Conservation (phyloP, 2,888 invertebrate genomes). For the Magallana nippona region DNA sequence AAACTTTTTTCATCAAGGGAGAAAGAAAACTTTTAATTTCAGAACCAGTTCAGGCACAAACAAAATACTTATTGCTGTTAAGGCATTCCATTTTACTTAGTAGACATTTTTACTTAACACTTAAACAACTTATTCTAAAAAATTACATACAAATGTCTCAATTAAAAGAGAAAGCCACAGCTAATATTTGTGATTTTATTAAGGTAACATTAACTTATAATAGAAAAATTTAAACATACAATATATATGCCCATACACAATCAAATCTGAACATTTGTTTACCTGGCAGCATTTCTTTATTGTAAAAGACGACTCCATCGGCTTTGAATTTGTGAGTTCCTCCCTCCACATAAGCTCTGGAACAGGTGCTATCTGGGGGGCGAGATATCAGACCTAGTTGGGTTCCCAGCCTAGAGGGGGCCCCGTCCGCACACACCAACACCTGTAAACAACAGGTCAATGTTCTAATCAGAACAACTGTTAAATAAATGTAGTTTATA, state of each 20-base stretch:
- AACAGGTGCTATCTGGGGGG: slow-evolving; percentile 71
- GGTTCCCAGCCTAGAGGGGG: slow-evolving; percentile 70
- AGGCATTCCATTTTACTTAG: too few species aligned
- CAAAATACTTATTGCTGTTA: too few species aligned
- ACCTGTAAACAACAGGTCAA: slow-evolving; percentile 57
- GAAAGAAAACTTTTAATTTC: too few species aligned
- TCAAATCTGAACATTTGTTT: background rate
- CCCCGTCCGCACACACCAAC: slow-evolving; percentile 73
- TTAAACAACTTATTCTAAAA: background rate
- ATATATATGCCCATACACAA: too few species aligned
- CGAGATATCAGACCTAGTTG: slow-evolving; percentile 69
- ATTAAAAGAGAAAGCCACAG: too few species aligned
- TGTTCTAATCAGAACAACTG: too few species aligned
- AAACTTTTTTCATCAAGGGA: too few species aligned
- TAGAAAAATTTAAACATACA: too few species aligned
- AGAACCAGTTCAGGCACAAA: too few species aligned
- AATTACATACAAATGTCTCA: background rate
- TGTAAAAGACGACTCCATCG: slow-evolving; percentile 73
- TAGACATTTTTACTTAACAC: background rate
- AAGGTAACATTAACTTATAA: too few species aligned
- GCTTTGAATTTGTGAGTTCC: slow-evolving; percentile 74
- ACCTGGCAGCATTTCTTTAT: slow-evolving; percentile 71
- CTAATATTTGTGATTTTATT: too few species aligned
- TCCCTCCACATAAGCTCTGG: slow-evolving; percentile 69
- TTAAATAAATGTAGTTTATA: too few species aligned